A percentile compares a stretch with the other conserved stretches of the same genome.
phyloP scores from a whole-genome alignment of 2,888 invertebrate species.

The Leptinotarsa peninsularis region DNA sequence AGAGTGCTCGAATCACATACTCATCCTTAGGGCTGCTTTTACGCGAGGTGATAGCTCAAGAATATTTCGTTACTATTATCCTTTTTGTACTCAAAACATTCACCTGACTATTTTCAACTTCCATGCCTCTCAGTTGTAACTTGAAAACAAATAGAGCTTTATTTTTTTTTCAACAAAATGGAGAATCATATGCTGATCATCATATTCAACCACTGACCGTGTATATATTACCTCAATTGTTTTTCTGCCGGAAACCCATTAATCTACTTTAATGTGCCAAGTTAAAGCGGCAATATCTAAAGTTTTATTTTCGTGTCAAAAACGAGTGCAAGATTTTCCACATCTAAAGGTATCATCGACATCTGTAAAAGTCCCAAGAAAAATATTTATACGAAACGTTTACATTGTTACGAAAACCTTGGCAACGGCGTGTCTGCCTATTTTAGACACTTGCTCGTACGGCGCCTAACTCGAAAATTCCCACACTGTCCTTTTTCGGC shows the following conservation, averaged over 20 bases:
- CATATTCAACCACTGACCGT: too few species aligned
- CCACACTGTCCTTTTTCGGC: background rate
- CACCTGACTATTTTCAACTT: too few species aligned
- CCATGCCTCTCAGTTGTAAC: too few species aligned
- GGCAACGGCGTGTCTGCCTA: constrained; percentile 18
- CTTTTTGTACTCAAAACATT: too few species aligned
- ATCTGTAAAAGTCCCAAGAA: background rate
- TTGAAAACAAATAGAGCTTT: too few species aligned
- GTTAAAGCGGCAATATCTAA: background rate
- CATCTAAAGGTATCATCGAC: background rate
- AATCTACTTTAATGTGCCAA: background rate
- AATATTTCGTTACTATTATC: too few species aligned
- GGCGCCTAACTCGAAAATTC: constrained; percentile 15
- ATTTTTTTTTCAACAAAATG: too few species aligned
- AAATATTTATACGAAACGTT: background rate
- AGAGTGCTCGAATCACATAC: background rate
- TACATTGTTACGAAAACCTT: background rate
- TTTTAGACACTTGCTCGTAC: constrained; percentile 21
- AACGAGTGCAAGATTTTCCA: background rate
- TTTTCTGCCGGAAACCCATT: background rate
- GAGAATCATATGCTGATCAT: too few species aligned
- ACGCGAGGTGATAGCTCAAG: too few species aligned
- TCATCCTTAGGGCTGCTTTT: background rate
- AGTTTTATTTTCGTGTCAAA: background rate
- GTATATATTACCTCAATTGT: background rate